phyloP scores from a whole-genome alignment of 1,140 invertebrate genomes.

The Halesus radiatus region DNA sequence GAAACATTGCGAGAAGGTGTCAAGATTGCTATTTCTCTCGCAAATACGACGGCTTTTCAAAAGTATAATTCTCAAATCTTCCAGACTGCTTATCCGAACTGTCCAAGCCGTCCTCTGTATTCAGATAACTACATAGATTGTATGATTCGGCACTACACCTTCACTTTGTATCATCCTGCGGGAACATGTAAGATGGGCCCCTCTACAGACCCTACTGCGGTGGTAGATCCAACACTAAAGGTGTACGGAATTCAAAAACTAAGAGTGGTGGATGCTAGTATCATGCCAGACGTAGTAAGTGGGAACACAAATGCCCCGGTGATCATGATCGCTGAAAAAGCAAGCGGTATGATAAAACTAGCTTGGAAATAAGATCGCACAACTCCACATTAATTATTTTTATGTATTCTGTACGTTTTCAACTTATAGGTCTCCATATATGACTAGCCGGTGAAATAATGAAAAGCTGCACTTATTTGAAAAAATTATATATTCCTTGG shows the following conservation, averaged over 20 bases:
- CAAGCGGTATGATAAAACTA: conserved; percentile 84
- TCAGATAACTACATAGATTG: conserved; percentile 92
- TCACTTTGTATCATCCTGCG: conserved; percentile 81
- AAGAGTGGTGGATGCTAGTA: conserved; percentile 83
- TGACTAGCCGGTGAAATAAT: too few species aligned
- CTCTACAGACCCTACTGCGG: conserved; percentile 72
- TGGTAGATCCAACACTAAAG: conserved; percentile 77
- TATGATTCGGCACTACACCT: conserved; percentile 83
- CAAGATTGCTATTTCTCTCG: conserved; percentile 83
- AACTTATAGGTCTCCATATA: too few species aligned
- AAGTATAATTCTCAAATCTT: conserved; percentile 84
- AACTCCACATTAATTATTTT: background rate
- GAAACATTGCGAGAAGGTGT: conserved; percentile 84
- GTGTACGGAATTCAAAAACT: conserved; percentile 77
- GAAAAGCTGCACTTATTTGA: too few species aligned
- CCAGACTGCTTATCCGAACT: conserved; percentile 84
- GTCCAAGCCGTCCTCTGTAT: conserved; percentile 78
- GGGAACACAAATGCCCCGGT: conserved; percentile 84
- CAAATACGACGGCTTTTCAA: conserved; percentile 84
- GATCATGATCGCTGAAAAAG: conserved; percentile 87
- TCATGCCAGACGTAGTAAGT: conserved; percentile 81
- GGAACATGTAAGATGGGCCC: conserved; percentile 74
- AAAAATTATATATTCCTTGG: too few species aligned
- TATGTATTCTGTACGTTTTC: too few species aligned
- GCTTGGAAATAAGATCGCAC: conserved; percentile 70